phyloP scores from a whole-genome alignment of 2,113 vertebrate genomes.

The Cololabis saira region DNA sequence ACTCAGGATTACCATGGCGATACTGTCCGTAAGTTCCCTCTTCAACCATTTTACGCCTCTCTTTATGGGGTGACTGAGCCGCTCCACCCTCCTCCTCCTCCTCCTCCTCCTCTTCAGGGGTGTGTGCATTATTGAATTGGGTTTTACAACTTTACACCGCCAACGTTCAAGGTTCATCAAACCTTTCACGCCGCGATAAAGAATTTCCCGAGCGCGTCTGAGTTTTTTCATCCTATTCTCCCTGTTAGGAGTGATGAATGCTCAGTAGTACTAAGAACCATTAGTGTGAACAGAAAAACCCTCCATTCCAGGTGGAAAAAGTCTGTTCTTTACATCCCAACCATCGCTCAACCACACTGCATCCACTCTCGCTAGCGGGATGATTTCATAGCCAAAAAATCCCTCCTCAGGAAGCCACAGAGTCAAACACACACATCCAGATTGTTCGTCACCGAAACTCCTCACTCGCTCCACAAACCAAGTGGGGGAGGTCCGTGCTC shows the following conservation, averaged over 20 bases:
- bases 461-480: no score
- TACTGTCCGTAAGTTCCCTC: no score
- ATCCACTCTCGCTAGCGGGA: conserved; percentile 28
- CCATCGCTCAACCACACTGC: conserved; percentile 23
- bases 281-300: conserved; percentile 2
- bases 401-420: conserved; percentile 24
- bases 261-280: conserved; percentile 3
- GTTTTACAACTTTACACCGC: no score
- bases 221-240: not conserved
- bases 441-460: not conserved
- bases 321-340: conserved; percentile 22
- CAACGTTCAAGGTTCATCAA: no score
- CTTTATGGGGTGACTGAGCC: no score
- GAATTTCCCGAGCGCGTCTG: not conserved
- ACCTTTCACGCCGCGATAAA: no score
- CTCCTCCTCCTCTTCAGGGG: no score
- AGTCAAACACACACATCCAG: conserved; percentile 1
- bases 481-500: not conserved
- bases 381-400: conserved; percentile 63
- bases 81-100: no score
- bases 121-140: no score
- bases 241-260: not conserved
- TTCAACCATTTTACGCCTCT: no score
- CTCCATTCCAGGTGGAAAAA: conserved; percentile 29
- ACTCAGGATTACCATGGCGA: no score